Conservation (phyloP, 2,888 invertebrate genomes). For the Rapana venosa region DNA sequence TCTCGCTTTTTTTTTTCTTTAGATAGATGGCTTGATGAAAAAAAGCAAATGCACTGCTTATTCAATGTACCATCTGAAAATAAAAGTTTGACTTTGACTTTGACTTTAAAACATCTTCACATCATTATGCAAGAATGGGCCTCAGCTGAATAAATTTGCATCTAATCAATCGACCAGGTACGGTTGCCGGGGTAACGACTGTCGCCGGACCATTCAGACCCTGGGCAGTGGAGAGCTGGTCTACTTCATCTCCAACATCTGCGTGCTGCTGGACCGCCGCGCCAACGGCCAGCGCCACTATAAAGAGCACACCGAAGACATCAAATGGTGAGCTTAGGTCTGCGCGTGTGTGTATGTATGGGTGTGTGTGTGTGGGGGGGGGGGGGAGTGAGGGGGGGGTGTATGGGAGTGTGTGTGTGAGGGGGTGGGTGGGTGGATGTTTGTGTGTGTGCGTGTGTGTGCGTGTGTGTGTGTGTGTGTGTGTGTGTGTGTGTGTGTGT, state of each 20-base stretch:
- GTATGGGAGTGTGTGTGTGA: neutral
- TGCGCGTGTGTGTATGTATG: neutral
- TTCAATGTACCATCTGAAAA: too few species aligned
- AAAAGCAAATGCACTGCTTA: too few species aligned
- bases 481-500: conserved; percentile 26
- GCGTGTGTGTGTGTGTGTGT: conserved; percentile 18
- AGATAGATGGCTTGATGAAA: too few species aligned
- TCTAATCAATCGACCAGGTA: conserved; percentile 71
- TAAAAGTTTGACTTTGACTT: too few species aligned
- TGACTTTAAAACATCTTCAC: too few species aligned
- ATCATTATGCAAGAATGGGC: too few species aligned
- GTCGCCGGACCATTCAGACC: conserved; percentile 68
- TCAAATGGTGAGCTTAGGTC: conserved; percentile 65
- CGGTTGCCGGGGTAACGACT: conserved; percentile 76
- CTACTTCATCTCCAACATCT: conserved; percentile 73
- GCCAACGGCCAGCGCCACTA: conserved; percentile 73
- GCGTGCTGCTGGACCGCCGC: conserved; percentile 64
- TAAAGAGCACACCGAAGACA: conserved; percentile 73
- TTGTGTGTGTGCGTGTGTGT: neutral
- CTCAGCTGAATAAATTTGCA: too few species aligned
- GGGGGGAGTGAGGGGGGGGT: too few species aligned
- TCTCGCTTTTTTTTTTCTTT: too few species aligned
- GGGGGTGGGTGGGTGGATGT: neutral
- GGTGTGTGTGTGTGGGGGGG: conserved; percentile 3
- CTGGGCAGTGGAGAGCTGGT: conserved; percentile 70